Conservation (phyloP, 2,113 vertebrate species). For the Sarotherodon lohbergeri region DNA sequence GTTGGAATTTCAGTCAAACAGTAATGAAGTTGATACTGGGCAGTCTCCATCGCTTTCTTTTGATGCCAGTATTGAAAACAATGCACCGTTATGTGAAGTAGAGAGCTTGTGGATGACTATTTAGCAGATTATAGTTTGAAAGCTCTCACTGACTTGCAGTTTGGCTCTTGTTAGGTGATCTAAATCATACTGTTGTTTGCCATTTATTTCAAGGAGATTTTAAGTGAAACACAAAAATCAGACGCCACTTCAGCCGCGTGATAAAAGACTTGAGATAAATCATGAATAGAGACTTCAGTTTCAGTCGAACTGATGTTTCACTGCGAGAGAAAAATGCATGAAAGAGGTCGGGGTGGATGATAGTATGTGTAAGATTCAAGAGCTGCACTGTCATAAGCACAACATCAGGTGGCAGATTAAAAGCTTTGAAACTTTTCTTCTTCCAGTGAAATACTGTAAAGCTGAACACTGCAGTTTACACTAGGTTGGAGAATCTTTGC, state of each 20-base stretch:
- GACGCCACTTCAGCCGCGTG: rapidly evolving
- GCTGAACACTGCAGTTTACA: background rate
- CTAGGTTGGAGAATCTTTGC: background rate
- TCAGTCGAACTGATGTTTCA: background rate
- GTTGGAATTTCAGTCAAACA: background rate
- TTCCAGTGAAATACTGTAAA: rapidly evolving
- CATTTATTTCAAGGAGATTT: background rate
- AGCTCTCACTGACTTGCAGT: background rate
- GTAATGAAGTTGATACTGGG: background rate
- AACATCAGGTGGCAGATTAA: background rate
- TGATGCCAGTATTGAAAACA: background rate
- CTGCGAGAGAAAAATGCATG: background rate
- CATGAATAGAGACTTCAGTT: background rate
- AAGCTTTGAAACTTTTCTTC: background rate
- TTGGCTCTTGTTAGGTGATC: background rate
- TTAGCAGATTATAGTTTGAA: background rate
- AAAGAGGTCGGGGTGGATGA: background rate
- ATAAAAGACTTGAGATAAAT: background rate
- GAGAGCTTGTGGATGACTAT: rapidly evolving
- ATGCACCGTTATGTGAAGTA: background rate
- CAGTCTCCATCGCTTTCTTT: background rate
- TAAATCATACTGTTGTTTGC: background rate
- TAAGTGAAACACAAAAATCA: background rate
- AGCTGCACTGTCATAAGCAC: background rate
- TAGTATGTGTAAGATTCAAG: background rate